Evolutionary conservation across 2,888 invertebrate genomes (phyloP).

Genomic region (Callyntrura guangdongensis): DNA sequence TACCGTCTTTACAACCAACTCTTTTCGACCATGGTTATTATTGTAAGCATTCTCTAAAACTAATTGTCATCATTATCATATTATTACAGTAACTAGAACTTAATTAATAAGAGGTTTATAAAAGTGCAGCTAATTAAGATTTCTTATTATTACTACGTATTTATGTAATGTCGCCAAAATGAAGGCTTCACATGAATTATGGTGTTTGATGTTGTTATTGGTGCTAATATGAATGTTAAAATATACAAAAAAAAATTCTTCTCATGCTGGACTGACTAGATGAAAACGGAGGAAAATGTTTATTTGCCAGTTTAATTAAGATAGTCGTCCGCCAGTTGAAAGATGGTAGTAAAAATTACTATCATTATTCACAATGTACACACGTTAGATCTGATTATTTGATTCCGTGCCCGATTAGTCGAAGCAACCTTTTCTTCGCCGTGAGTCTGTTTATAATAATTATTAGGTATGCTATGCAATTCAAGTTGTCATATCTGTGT

Average conservation of each 20-base stretch:
- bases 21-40: constrained; percentile 33
- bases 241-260: not conserved
- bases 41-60: constrained; percentile 11
- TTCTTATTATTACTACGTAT: not conserved
- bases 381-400: constrained; percentile 50
- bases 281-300: not conserved
- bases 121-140: not conserved
- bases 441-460: not conserved
- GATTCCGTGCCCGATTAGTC: constrained; percentile 5
- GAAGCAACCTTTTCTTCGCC: not conserved
- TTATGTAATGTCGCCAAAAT: not conserved
- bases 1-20: constrained; percentile 40
- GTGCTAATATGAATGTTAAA: constrained; percentile 55
- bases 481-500: constrained; percentile 19
- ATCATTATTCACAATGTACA: not conserved
- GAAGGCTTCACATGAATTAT: not conserved
- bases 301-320: constrained; percentile 26
- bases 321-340: constrained; percentile 63
- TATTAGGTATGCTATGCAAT: not conserved
- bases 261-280: constrained; percentile 44
- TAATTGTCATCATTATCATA: constrained; percentile 5
- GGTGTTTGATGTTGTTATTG: constrained; percentile 40
- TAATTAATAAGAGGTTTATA: not conserved
- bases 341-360: constrained; percentile 36
- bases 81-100: too few relatives aligned